phyloP scores from a whole-genome alignment of 2,888 invertebrate genomes.

The Amaurobius ferox region DNA sequence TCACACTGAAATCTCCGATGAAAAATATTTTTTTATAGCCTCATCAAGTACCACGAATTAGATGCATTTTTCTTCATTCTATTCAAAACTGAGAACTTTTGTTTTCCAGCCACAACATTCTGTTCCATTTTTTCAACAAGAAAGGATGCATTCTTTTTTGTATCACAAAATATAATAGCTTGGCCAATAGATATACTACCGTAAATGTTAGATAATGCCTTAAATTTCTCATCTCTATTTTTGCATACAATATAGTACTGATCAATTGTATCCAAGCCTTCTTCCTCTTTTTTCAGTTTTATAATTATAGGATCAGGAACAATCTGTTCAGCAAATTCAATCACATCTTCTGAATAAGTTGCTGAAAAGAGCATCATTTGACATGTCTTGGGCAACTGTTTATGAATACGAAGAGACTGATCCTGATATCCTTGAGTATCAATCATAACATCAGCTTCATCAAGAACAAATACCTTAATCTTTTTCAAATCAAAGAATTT shows the following conservation, averaged over 20 bases:
- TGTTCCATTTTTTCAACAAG: conserved; percentile 88
- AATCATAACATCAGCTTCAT: conserved; percentile 99
- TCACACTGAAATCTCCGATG: too few species aligned
- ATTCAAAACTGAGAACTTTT: conserved; percentile 92
- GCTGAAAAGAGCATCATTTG: conserved; percentile 99
- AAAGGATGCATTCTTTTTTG: conserved; percentile 80
- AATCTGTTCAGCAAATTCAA: conserved; percentile 97
- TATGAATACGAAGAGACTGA: conserved; percentile 96
- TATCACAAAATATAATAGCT: conserved; percentile 94
- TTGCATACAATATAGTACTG: conserved; percentile 96
- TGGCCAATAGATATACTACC: conserved; percentile 97
- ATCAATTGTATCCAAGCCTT: conserved; percentile 96
- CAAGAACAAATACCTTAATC: conserved; percentile 94
- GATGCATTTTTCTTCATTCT: too few species aligned
- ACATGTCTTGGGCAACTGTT: conserved; percentile 85
- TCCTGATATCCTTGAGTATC: conserved; percentile 98
- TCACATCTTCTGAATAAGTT: conserved; percentile 94
- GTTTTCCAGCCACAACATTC: conserved; percentile 96
- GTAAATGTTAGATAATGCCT: conserved; percentile 96
- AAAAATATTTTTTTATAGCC: too few species aligned
- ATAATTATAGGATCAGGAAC: conserved; percentile 89
- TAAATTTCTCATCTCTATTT: conserved; percentile 91
- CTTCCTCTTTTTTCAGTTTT: conserved; percentile 87
- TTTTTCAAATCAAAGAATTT: conserved; percentile 90
- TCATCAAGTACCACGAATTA: too few species aligned